Conservation (phyloP, 2,113 vertebrate species). For the Silurus asotus region DNA sequence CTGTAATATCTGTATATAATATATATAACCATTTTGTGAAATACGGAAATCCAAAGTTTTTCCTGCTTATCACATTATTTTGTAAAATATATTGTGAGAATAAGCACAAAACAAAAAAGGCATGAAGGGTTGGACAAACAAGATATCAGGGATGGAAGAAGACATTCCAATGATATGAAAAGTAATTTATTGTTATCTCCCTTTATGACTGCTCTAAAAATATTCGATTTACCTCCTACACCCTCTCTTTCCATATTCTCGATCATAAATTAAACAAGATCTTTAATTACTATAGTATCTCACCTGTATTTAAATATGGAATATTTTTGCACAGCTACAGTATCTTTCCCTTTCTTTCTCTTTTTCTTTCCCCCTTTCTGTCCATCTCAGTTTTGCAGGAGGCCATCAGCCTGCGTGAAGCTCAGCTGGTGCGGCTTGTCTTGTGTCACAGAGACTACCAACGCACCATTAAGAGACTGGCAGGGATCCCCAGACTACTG, state of each 20-base stretch:
- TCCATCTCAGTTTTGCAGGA: conserved; percentile 83
- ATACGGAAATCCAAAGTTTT: not conserved
- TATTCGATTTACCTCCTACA: not conserved
- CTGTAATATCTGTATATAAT: not conserved
- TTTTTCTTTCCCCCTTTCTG: not conserved
- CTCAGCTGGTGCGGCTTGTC: conserved; percentile 89
- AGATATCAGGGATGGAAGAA: not conserved
- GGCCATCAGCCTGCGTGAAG: conserved; percentile 90
- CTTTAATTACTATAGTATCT: not conserved
- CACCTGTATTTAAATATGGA: not conserved
- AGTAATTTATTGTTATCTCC: not conserved
- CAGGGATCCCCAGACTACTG: conserved; percentile 89
- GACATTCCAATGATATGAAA: not conserved
- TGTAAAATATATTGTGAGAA: not conserved
- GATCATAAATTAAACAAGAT: not conserved
- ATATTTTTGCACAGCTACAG: not conserved
- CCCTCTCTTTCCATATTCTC: not conserved
- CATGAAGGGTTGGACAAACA: not conserved
- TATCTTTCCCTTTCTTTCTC: conserved; percentile 4
- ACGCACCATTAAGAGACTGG: conserved; percentile 89
- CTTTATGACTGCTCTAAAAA: not conserved
- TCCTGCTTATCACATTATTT: not conserved
- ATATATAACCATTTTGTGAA: not conserved
- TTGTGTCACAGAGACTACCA: conserved; percentile 95
- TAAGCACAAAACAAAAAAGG: not conserved